A percentile compares a stretch with the other conserved stretches of the same genome.
phyloP scores from a whole-genome alignment of 2,888 invertebrate genomes.

The Carpatolechia fugitivella region DNA sequence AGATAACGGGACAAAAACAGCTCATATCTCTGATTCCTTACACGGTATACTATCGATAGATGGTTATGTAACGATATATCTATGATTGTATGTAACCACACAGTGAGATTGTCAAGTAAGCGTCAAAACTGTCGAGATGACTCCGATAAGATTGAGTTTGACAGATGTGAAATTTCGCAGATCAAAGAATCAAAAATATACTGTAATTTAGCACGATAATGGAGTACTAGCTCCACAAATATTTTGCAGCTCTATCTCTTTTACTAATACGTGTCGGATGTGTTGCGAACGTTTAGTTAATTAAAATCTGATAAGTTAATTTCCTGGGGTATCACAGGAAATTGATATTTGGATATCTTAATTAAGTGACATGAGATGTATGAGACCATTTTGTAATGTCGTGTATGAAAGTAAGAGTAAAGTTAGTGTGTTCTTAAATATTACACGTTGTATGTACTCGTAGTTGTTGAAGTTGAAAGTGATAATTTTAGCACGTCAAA shows the following conservation, averaged over 20 bases:
- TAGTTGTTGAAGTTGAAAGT: too few species aligned
- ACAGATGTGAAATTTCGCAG: constrained; percentile 5
- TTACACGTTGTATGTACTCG: too few species aligned
- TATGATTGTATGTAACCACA: neutral
- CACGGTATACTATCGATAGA: neutral
- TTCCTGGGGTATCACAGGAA: constrained; percentile 1
- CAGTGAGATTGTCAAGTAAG: neutral
- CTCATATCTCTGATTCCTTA: neutral
- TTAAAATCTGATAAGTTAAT: neutral
- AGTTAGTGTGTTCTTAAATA: neutral
- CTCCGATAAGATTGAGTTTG: neutral
- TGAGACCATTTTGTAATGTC: neutral
- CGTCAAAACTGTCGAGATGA: neutral
- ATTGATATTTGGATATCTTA: constrained; percentile 3
- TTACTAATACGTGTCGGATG: too few species aligned
- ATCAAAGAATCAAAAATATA: neutral
- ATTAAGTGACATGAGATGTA: neutral
- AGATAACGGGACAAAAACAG: neutral
- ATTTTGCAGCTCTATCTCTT: neutral
- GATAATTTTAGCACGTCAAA: too few species aligned
- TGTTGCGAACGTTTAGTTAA: neutral
- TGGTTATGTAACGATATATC: neutral
- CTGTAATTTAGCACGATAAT: neutral
- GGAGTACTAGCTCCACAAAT: neutral
- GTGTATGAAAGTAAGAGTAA: neutral